phyloP scores from a whole-genome alignment of 2,113 vertebrate genomes.

The Microcebus griseorufus region DNA sequence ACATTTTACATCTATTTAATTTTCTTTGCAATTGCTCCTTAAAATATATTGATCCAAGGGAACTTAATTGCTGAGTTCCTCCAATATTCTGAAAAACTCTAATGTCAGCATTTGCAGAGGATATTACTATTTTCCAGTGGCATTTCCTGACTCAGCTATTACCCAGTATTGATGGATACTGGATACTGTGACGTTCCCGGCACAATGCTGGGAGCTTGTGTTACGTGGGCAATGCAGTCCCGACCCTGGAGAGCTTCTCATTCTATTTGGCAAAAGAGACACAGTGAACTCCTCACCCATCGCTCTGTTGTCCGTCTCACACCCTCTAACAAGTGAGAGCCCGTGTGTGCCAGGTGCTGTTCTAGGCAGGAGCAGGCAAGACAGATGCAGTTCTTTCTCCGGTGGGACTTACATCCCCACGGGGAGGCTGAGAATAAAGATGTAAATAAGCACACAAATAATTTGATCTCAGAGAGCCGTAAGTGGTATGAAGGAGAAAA shows the following conservation, averaged over 20 bases:
- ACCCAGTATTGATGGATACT: background rate
- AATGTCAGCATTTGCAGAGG: background rate
- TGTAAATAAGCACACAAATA: background rate
- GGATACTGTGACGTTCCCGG: background rate
- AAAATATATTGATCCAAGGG: background rate
- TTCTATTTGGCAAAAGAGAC: background rate
- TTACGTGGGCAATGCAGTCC: background rate
- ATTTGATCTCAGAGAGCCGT: background rate
- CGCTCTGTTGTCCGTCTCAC: background rate
- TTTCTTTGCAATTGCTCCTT: background rate
- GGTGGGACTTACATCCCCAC: background rate
- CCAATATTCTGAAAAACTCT: background rate
- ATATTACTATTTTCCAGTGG: background rate
- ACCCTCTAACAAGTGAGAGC: background rate
- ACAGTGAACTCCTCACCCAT: too few relatives aligned
- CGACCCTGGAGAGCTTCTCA: background rate
- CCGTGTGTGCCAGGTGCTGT: rapidly evolving
- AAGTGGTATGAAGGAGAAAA: background rate
- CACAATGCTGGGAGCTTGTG: background rate
- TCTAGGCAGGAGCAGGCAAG: background rate
- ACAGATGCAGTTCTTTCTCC: background rate
- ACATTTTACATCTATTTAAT: background rate
- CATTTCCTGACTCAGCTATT: background rate
- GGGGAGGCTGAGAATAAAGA: background rate
- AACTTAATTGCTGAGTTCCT: background rate